Evolutionary conservation across 2,888 invertebrate genomes (phyloP), one percentile per base, ranked within the genome.

Genomic region (Syrphus vitripennis): DNA sequence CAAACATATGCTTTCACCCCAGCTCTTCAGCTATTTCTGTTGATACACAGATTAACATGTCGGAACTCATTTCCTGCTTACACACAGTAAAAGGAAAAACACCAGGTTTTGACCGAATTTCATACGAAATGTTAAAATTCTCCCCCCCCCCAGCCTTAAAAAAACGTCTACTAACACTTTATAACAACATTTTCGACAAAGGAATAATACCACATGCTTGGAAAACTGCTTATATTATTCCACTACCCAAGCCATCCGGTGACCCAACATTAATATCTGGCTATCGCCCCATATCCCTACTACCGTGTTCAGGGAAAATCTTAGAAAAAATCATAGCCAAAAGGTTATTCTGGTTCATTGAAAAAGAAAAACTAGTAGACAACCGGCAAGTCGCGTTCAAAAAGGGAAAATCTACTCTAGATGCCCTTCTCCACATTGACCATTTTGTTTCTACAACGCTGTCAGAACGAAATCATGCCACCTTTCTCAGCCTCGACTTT

Each of bases 271-370:
- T n/a, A 16, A 31, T 34, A n/a, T 34, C 45, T 5, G 55, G 74
- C 1, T 74, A 76, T 21, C 61, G 82, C 14, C 78, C 78, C 3
- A 83, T 77, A 24, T 74, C 78, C n/a, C 57, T 84, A 0, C n/a
- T 80, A 1, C 59, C 84, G 1, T 80, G 77, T 21, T 16, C 61
- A 19, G 29, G 50, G 2, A 81, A 80, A 48, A 16, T 59, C 6
- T 37, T 78, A 14, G 69, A 72, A 61, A n/a, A n/a, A 61, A 78
- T 83, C 0, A 40, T 77, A 48, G 42, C 83, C 3, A 83, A 45
- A 21, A 24, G 77, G 14, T 21, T 83, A 34, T 9, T 55, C 4
- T 69, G 81, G 75, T 72, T 76, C 19, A 19, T 57, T 3, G 19
- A 34, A 24, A 61, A 61, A 29, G 21, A 59, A 4, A 29, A 71